phyloP scores from a whole-genome alignment of 2,888 invertebrate genomes.

The Horisme vitalbata region DNA sequence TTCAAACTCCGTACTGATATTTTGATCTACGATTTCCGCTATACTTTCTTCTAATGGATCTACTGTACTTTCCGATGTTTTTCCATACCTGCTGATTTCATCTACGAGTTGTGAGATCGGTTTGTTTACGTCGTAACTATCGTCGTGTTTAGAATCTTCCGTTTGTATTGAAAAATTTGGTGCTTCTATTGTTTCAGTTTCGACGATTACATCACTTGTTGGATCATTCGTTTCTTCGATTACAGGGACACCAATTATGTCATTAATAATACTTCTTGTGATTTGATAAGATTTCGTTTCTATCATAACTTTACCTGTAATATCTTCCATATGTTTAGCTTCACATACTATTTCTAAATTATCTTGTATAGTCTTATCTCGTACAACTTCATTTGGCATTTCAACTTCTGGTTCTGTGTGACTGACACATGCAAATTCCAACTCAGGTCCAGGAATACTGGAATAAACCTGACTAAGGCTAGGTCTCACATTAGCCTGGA shows the following conservation, averaged over 20 bases:
- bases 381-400: too few relatives aligned
- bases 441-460: slow-evolving; percentile 73
- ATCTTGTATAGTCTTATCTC: too few relatives aligned
- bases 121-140: slow-evolving; percentile 44
- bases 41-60: slow-evolving; percentile 16
- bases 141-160: slow-evolving; percentile 16
- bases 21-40: slow-evolving; percentile 23
- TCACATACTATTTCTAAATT: not conserved
- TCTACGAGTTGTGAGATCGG: slow-evolving; percentile 43
- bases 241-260: slow-evolving; percentile 20
- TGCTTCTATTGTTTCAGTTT: not conserved
- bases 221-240: not conserved
- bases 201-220: not conserved
- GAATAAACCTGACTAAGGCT: slow-evolving; percentile 76
- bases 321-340: too few relatives aligned
- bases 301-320: slow-evolving; percentile 1
- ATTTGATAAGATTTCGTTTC: slow-evolving; percentile 28
- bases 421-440: slow-evolving; percentile 73
- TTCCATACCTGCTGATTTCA: slow-evolving; percentile 44
- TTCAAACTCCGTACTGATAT: slow-evolving; percentile 42
- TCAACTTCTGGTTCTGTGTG: slow-evolving; percentile 39
- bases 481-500: slow-evolving; percentile 76
- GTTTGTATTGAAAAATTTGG: slow-evolving; percentile 16
- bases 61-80: slow-evolving; percentile 38
- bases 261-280: slow-evolving; percentile 22